phyloP scores from a whole-genome alignment of 1,140 invertebrate species.

The Formica exsecta region DNA sequence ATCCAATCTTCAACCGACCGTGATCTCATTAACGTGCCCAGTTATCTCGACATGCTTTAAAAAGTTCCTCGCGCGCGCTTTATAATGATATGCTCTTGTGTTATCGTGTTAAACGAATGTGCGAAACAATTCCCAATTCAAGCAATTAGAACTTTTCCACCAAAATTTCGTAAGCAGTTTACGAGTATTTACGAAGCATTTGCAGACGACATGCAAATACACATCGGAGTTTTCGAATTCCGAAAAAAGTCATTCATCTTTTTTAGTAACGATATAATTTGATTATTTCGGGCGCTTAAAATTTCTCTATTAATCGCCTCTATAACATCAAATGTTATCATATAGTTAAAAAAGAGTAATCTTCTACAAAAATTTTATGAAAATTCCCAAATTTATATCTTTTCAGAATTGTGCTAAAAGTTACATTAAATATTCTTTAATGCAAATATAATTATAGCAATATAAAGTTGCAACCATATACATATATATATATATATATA shows the following conservation, averaged over 20 bases:
- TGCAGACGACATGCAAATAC: background rate
- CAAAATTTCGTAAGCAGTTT: background rate
- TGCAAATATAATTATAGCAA: background rate
- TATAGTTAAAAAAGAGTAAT: background rate
- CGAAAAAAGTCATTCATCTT: background rate
- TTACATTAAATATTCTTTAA: background rate
- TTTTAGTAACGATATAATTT: background rate
- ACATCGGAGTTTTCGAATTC: background rate
- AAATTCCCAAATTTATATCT: background rate
- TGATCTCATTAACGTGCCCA: constrained; percentile 72
- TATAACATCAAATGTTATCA: background rate
- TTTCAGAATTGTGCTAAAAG: background rate
- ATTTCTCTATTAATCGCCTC: background rate
- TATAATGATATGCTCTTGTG: constrained; percentile 61
- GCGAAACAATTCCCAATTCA: constrained; percentile 62
- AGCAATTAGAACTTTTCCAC: constrained; percentile 58
- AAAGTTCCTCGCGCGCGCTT: constrained; percentile 53
- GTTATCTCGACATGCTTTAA: constrained; percentile 67
- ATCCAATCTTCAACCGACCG: constrained; percentile 56
- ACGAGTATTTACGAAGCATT: constrained; percentile 42
- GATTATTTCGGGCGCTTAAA: too few relatives aligned
- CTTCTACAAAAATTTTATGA: background rate
- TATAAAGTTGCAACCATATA: too few relatives aligned
- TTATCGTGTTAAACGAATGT: constrained; percentile 29
- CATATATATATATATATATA: too few relatives aligned